Base-by-base conservation (phyloP, 2,888 invertebrate species). In the Drosophila recens region DNA sequence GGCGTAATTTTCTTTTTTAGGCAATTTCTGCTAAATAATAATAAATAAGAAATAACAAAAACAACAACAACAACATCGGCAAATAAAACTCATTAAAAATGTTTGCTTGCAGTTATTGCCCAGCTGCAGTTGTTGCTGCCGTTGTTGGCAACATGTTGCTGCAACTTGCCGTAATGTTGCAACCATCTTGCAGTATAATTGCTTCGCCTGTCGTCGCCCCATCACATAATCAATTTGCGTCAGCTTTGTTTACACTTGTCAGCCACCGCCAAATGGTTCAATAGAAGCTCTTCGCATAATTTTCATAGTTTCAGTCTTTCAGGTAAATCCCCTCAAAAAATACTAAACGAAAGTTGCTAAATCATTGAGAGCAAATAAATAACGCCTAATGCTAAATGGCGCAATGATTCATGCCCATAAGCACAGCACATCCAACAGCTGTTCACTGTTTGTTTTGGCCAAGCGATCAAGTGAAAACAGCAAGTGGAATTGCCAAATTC, bases 11-110 rank as follows among this genome's bases (percentile, higher is more conserved):
- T 65, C 67, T 30, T 48, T 58, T 46, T 49, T 62, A 56, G 42
- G 61, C 56, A 65, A 48, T 69, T 45, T 58, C 53, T 54, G 63
- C 53, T 43, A 23, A 43, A 61, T 49, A 57, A 43, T 36, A 38
- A 58, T 56, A 45, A 36, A 56, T 13, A 53, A 34, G 4, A 58
- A 46, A 15, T 30, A 40, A 51, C 34, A 59, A n/a, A n/a, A n/a
- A n/a, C n/a, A 5, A 42, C 46, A 66, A 65, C 43, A 42, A 9
- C 45, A 33, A 23, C n/a, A 48, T 33, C 42, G 49, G 33, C 64
- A 67, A 75, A 75, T 67, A 71, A 70, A 68, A 72, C 58, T 69
- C 75, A 82, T 75, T 75, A 75, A 82, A 80, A 70, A 79, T 67
- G 66, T 70, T 75, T 66, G 49, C 75, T 69, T 75, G 79, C 72